Conservation (phyloP, 2,797 vertebrate species). For the Phalanger gymnotis region DNA sequence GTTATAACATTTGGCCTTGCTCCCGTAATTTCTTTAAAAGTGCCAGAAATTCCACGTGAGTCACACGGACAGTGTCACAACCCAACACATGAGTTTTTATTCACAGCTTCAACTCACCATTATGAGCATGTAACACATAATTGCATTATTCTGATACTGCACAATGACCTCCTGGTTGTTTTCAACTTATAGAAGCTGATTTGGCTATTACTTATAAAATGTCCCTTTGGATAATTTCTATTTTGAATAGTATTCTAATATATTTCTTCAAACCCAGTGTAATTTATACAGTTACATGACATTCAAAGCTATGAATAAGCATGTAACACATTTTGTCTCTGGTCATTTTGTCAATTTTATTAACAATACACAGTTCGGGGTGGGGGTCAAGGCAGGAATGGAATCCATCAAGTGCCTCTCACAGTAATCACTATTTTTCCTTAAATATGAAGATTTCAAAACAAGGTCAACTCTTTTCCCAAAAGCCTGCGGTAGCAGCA, state of each 20-base stretch:
- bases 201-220: slow-evolving; percentile 75
- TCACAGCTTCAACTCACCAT: slow-evolving; percentile 48
- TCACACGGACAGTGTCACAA: slow-evolving; percentile 19
- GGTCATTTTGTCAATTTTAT: slow-evolving; percentile 74
- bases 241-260: slow-evolving; percentile 48
- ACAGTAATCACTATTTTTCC: slow-evolving; percentile 54
- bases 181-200: slow-evolving; percentile 64
- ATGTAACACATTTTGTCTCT: slow-evolving; percentile 73
- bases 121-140: slow-evolving; percentile 46
- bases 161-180: slow-evolving; percentile 61
- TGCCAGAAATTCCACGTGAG: slow-evolving; percentile 49
- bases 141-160: slow-evolving; percentile 46
- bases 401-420: slow-evolving; percentile 54
- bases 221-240: slow-evolving; percentile 62
- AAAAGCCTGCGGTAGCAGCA: slow-evolving; percentile 29
- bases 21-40: slow-evolving; percentile 48
- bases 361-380: slow-evolving; percentile 65
- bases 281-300: slow-evolving; percentile 52
- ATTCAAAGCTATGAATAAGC: slow-evolving; percentile 73
- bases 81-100: slow-evolving; percentile 44
- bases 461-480: slow-evolving; percentile 26
- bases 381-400: slow-evolving; percentile 48
- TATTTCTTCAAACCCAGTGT: slow-evolving; percentile 22
- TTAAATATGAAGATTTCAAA: slow-evolving; percentile 56
- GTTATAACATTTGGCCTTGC: slow-evolving; percentile 56